Evolutionary conservation across 2,888 invertebrate genomes (phyloP).

Genomic region (Lasioglossum marginatum): DNA sequence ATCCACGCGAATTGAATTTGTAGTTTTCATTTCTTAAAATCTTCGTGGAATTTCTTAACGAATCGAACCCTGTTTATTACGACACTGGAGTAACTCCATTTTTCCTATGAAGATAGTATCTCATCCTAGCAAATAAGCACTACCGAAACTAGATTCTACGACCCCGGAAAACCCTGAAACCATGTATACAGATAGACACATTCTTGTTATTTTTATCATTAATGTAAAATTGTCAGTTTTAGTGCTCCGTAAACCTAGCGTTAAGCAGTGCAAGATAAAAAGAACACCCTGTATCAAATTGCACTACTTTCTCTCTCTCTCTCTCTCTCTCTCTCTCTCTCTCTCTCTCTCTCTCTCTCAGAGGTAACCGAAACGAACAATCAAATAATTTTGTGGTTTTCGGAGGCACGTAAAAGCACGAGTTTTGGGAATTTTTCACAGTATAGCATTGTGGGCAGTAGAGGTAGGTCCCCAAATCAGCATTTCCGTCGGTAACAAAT

Average conservation of each 20-base stretch:
- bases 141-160: too few species aligned
- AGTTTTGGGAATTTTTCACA: too few species aligned
- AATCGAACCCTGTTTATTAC: neutral
- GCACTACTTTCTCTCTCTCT: neutral
- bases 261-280: neutral
- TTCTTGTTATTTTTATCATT: too few species aligned
- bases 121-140: too few species aligned
- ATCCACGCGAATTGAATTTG: neutral
- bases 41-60: neutral
- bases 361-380: neutral
- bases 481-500: neutral
- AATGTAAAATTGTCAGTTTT: too few species aligned
- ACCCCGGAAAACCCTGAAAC: too few species aligned
- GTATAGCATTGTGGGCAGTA: too few species aligned
- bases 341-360: too few species aligned
- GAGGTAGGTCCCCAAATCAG: too few species aligned
- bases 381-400: constrained; percentile 13
- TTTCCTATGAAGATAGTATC: neutral
- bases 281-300: neutral
- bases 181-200: too few species aligned
- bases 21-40: neutral
- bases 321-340: too few species aligned
- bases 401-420: neutral
- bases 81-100: neutral
- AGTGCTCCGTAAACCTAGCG: too few species aligned